Base-by-base conservation (phyloP, 2,888 invertebrate species). In the Strigamia crassipes region DNA sequence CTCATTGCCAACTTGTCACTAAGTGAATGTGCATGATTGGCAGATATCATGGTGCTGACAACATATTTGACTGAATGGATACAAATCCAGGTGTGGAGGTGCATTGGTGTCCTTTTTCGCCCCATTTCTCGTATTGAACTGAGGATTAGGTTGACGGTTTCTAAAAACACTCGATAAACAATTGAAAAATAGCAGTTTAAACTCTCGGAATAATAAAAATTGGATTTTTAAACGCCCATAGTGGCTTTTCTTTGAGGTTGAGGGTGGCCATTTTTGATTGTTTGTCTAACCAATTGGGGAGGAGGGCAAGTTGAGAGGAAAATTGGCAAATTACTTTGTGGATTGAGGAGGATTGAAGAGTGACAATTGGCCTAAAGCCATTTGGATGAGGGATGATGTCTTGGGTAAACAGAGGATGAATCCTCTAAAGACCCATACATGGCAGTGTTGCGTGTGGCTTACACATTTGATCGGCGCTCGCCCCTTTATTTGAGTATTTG, bases 271-370 rank as follows among this genome's bases (percentile, higher is more conserved):
- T 73, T 73, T 73, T 73, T n/a, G 31, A 56, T 56, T 73, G 73
- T 73, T 73, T 73, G 73, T 73, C 73, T 73, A 73, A 31, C 73
- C 73, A 73, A 73, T 73, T 73, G 73, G 73, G 73, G 73, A 73
- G 31, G 31, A 73, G 31, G 31, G 73, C 73, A 73, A 73, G 73
- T 34, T 31, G 73, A 73, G 73, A 73, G 73, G 73, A 73, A 73
- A 73, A 73, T 73, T 73, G 73, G 73, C 73, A 73, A 73, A 73
- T 73, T 73, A 73, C 73, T 73, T 73, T 73, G 73, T 73, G 73
- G 73, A 73, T 73, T 73, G 66, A 66, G 27, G 66, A 66, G 66
- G 66, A 66, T 66, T 66, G 73, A 73, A 73, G 73, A 73, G 73
- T 73, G 73, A 73, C 73, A 73, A 73, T 73, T 73, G 73, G 27